These are phyloP conservation scores for Nudaria mundana DNA, from an alignment of 2,888 invertebrate genomes.

Conservation along the genomic window DNA sequence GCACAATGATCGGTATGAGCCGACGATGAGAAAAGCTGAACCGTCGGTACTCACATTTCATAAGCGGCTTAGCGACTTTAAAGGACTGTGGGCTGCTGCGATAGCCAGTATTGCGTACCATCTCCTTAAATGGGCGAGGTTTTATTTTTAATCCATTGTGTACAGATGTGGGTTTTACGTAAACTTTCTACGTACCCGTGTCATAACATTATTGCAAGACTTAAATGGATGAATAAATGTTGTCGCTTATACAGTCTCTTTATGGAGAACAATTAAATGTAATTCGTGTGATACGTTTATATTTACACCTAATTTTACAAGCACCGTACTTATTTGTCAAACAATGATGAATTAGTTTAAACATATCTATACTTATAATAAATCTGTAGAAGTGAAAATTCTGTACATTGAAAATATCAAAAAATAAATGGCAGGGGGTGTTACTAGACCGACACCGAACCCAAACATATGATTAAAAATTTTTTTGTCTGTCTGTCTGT, in stretches of 20 bases:
- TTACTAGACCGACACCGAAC: too few relatives aligned
- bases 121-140: slow-evolving; percentile 55
- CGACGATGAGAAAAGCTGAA: slow-evolving; percentile 63
- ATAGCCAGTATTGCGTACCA: slow-evolving; percentile 57
- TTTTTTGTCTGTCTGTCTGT: too few relatives aligned
- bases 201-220: slow-evolving; percentile 32
- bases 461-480: too few relatives aligned
- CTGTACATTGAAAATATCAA: too few relatives aligned
- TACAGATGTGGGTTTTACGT: slow-evolving; percentile 45
- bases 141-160: slow-evolving; percentile 66
- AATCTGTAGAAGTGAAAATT: too few relatives aligned
- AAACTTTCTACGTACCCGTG: slow-evolving; percentile 50
- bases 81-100: slow-evolving; percentile 56
- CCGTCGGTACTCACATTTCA: slow-evolving; percentile 59
- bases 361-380: too few relatives aligned
- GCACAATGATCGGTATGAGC: slow-evolving; percentile 23
- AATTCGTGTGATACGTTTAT: slow-evolving; percentile 26
- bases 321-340: slow-evolving; percentile 26
- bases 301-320: slow-evolving; percentile 24
- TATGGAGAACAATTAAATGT: slow-evolving; percentile 33
- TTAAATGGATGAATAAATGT: slow-evolving; percentile 31
- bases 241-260: slow-evolving; percentile 26
- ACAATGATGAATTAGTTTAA: slow-evolving; percentile 20
- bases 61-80: slow-evolving; percentile 67
- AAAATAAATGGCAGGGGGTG: too few relatives aligned